Percentiles rank a stretch among this genome's conserved stretches.
phyloP scores from a whole-genome alignment of 2,888 invertebrate species.

The Rhingia rostrata region DNA sequence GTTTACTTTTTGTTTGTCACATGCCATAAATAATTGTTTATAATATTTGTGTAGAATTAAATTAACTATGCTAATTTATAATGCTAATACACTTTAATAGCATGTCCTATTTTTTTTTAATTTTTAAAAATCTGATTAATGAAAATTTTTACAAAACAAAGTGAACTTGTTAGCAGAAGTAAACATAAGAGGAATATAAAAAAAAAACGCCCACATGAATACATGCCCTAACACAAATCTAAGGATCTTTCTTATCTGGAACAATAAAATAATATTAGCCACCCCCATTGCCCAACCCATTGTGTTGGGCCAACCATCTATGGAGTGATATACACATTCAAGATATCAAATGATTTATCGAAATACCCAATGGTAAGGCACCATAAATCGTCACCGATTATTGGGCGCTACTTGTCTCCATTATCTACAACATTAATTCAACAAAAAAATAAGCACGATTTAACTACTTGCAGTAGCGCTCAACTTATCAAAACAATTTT shows the following conservation, averaged over 20 bases:
- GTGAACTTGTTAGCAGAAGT: neutral
- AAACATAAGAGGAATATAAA: neutral
- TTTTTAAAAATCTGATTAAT: no score
- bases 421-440: slow-evolving; percentile 52
- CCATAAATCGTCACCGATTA: slow-evolving; percentile 35
- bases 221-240: slow-evolving; percentile 3
- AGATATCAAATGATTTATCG: slow-evolving; percentile 63
- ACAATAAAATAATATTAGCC: slow-evolving; percentile 7
- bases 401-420: slow-evolving; percentile 49
- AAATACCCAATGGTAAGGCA: slow-evolving; percentile 51
- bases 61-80: no score
- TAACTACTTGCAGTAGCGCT: slow-evolving; percentile 47
- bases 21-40: no score
- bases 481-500: slow-evolving; percentile 58
- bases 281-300: slow-evolving; percentile 54
- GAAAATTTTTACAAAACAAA: no score
- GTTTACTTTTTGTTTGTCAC: no score
- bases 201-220: neutral
- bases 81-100: no score
- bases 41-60: no score
- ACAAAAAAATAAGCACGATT: slow-evolving; percentile 45
- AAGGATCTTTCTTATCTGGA: slow-evolving; percentile 32
- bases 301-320: slow-evolving; percentile 36
- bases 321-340: slow-evolving; percentile 36
- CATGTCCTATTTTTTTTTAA: no score